These are phyloP conservation scores for Diaprepes abbreviatus DNA, from an alignment of 2,888 invertebrate species.

Conservation along the genomic window DNA sequence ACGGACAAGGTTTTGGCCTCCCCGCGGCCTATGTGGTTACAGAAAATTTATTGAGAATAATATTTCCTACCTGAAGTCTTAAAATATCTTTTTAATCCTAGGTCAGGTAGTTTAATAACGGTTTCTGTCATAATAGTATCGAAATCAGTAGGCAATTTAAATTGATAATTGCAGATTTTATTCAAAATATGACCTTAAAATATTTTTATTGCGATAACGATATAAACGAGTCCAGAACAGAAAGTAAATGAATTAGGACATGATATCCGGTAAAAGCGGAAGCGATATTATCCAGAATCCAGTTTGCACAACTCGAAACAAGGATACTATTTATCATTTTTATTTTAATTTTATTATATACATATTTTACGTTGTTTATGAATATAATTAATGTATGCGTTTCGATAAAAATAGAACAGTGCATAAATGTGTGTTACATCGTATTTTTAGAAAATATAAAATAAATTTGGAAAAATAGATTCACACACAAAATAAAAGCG, in stretches of 20 bases:
- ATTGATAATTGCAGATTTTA: not conserved
- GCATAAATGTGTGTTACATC: too few relatives aligned
- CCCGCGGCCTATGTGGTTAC: too few relatives aligned
- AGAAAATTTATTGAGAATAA: too few relatives aligned
- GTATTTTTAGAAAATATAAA: too few relatives aligned
- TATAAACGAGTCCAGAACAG: not conserved
- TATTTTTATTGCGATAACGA: not conserved
- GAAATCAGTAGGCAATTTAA: too few relatives aligned
- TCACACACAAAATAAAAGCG: too few relatives aligned
- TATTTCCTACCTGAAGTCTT: too few relatives aligned
- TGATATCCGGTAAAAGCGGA: slow-evolving; percentile 27
- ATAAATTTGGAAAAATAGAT: too few relatives aligned
- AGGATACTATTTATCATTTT: slow-evolving; percentile 10
- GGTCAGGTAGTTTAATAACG: too few relatives aligned
- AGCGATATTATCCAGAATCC: slow-evolving; percentile 27
- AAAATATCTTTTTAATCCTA: too few relatives aligned
- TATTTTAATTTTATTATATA: not conserved
- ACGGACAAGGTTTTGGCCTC: too few relatives aligned
- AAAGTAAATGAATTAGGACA: slow-evolving; percentile 17
- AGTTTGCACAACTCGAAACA: slow-evolving; percentile 29
- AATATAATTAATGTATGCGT: not conserved
- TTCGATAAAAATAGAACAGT: not conserved
- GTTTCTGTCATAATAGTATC: too few relatives aligned
- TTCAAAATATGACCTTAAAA: not conserved
- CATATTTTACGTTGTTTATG: not conserved